phyloP scores from a whole-genome alignment of 35 echinoderm and acorn worm species.

The Stichopus chloronotus region DNA sequence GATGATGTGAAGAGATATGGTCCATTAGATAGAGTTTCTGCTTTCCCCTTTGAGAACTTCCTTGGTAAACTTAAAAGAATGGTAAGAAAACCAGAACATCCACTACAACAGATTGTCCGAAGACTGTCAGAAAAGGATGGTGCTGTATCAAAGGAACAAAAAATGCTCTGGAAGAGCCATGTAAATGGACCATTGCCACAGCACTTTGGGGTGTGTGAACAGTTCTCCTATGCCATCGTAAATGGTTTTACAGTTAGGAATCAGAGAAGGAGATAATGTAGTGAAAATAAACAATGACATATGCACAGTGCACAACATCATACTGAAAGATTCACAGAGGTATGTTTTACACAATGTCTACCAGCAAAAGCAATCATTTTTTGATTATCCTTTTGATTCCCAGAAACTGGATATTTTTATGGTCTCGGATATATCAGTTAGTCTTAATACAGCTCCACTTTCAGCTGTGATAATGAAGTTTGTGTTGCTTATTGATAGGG shows the following conservation, averaged over 20 bases:
- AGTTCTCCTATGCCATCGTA: conserved; percentile 16
- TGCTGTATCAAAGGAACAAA: not conserved
- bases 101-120: conserved; percentile 64
- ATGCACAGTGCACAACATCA: conserved; percentile 30
- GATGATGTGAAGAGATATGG: conserved; percentile 51
- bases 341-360: conserved; percentile 15
- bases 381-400: conserved; percentile 57
- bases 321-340: not conserved
- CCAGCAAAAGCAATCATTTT: conserved; percentile 12
- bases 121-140: conserved; percentile 53
- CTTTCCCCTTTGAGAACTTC: conserved; percentile 76
- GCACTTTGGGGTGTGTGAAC: conserved; percentile 32
- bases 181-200: not conserved
- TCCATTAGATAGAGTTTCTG: conserved; percentile 61
- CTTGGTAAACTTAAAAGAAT: conserved; percentile 60
- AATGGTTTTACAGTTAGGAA: conserved; percentile 26
- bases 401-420: conserved; percentile 15
- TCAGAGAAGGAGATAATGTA: conserved; percentile 21
- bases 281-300: conserved; percentile 39
- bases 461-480: not conserved
- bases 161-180: not conserved
- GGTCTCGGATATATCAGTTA: not conserved
- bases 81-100: conserved; percentile 59
- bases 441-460: not conserved
- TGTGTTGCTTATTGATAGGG: not conserved